These are phyloP conservation scores for Petaurus breviceps DNA, from an alignment of 2,113 vertebrate species.

Conservation along the genomic window DNA sequence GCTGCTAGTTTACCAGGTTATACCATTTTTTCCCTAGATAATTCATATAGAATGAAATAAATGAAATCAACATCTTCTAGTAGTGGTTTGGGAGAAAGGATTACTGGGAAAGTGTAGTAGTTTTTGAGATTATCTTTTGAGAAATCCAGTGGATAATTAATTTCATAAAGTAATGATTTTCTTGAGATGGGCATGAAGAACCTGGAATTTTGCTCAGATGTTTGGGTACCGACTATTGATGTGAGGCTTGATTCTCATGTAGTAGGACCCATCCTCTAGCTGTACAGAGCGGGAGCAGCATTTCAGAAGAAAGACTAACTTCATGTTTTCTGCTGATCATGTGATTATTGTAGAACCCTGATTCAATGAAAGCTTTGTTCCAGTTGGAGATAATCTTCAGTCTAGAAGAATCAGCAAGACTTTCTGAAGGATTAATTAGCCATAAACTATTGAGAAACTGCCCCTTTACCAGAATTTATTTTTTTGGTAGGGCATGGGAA, in stretches of 20 bases:
- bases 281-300: not conserved
- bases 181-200: not conserved
- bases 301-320: conserved; percentile 17
- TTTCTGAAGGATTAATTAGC: conserved; percentile 7
- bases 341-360: not conserved
- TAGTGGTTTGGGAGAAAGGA: not conserved
- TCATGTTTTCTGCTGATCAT: conserved; percentile 12
- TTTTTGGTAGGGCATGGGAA: not conserved
- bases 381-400: not conserved
- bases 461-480: not conserved
- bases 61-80: conserved; percentile 41
- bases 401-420: conserved; percentile 11
- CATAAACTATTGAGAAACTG: not conserved
- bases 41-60: conserved; percentile 50
- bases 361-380: conserved; percentile 38
- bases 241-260: not conserved
- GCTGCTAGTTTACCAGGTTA: not conserved
- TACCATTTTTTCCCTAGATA: not conserved
- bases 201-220: not conserved
- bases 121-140: conserved; percentile 28
- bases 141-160: conserved; percentile 39
- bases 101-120: conserved; percentile 11
- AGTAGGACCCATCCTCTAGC: not conserved
- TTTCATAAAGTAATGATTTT: conserved; percentile 18
- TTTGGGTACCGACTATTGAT: not conserved